Evolutionary conservation across 2,888 invertebrate genomes (phyloP).

Genomic region (Philereme transversata): DNA sequence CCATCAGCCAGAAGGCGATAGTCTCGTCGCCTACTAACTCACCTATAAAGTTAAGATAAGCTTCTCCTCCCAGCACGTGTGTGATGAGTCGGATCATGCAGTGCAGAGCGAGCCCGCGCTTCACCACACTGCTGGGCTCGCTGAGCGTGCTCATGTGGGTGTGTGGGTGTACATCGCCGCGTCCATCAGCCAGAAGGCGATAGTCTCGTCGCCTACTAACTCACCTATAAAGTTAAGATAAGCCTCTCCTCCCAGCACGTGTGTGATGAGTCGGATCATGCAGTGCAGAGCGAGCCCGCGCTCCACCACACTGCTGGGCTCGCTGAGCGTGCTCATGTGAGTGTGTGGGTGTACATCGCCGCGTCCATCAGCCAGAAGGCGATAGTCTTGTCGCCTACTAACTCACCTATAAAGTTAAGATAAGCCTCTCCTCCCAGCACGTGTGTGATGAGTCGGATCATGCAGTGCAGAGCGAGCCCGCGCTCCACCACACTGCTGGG

Average conservation of each 20-base stretch:
- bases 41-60: no score
- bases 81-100: neutral
- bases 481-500: no score
- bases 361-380: slow-evolving; percentile 99
- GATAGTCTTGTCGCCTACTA: slow-evolving; percentile 68
- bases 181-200: no score
- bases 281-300: slow-evolving; percentile 98
- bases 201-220: no score
- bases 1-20: slow-evolving; percentile 99
- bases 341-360: slow-evolving; percentile 98
- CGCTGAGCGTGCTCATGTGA: slow-evolving; percentile 93
- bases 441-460: neutral
- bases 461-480: neutral
- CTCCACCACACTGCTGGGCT: slow-evolving; percentile 89
- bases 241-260: slow-evolving; percentile 97
- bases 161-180: no score
- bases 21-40: slow-evolving; percentile 82
- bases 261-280: slow-evolving; percentile 97
- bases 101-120: neutral
- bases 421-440: neutral
- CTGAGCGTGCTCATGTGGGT: no score
- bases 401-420: slow-evolving; percentile 59
- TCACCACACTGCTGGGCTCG: no score
- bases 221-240: slow-evolving; percentile 93
- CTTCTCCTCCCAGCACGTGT: neutral